Evolutionary conservation across 2,113 vertebrate species (phyloP).

Genomic region (Rhombomys opimus): DNA sequence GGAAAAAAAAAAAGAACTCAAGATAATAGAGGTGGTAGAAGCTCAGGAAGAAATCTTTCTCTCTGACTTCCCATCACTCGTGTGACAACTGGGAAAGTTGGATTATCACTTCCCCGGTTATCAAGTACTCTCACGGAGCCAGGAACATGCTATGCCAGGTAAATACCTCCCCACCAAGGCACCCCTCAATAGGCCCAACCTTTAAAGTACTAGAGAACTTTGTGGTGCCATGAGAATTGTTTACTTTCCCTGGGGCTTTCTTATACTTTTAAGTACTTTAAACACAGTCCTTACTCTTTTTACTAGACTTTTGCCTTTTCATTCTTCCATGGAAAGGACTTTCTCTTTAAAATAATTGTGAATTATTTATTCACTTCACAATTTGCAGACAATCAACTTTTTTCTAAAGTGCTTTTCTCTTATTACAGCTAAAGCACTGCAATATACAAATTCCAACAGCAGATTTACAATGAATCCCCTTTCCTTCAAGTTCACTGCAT

Average conservation of each 20-base stretch:
- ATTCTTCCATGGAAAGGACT: neutral
- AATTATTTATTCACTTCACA: conserved; percentile 35
- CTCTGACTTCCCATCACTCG: neutral
- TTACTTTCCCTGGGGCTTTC: neutral
- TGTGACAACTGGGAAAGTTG: neutral
- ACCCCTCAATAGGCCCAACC: neutral
- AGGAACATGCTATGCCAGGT: neutral
- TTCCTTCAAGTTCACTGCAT: conserved; percentile 12
- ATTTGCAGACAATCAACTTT: conserved; percentile 41
- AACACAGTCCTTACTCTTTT: neutral
- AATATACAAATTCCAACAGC: conserved; percentile 46
- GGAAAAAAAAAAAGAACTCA: too few relatives aligned
- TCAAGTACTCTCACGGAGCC: neutral
- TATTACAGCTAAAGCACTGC: conserved; percentile 25
- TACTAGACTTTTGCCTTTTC: neutral
- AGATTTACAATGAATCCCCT: neutral
- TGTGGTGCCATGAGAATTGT: neutral
- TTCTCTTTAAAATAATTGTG: conserved; percentile 27
- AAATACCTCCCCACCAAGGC: neutral
- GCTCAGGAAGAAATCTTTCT: neutral
- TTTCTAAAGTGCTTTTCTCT: neutral
- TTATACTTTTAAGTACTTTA: neutral
- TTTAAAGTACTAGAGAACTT: neutral
- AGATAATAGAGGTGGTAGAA: neutral
- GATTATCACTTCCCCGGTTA: neutral